These are phyloP conservation scores for Strix uralensis DNA, from an alignment of 2,113 vertebrate genomes.

Conservation along the genomic window DNA sequence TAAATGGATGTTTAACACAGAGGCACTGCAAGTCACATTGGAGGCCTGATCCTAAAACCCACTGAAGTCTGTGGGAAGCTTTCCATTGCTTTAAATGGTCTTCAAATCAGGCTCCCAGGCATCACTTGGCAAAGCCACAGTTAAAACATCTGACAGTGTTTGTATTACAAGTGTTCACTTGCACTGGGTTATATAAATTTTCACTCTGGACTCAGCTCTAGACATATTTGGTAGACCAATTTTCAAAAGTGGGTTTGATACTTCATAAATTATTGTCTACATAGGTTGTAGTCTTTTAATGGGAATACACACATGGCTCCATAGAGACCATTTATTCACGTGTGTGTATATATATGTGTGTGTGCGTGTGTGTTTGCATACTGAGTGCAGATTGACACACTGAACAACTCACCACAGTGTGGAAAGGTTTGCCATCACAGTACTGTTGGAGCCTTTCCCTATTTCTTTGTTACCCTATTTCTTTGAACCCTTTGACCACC, in stretches of 20 bases:
- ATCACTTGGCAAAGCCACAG: not conserved
- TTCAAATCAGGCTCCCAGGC: not conserved
- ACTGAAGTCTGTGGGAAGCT: not conserved
- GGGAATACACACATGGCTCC: not conserved
- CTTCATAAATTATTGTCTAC: not conserved
- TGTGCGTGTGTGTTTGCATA: not conserved
- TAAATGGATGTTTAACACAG: constrained; percentile 25
- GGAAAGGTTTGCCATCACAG: not conserved
- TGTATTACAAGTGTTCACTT: not conserved
- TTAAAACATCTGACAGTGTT: constrained; percentile 9
- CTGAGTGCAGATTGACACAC: not conserved
- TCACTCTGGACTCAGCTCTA: not conserved
- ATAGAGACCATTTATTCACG: not conserved
- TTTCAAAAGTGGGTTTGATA: not conserved
- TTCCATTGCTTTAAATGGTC: not conserved
- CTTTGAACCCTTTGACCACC: not conserved
- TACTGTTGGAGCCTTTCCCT: not conserved
- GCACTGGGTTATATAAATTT: not conserved
- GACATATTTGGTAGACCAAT: not conserved
- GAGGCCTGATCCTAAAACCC: not conserved
- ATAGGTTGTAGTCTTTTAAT: not conserved
- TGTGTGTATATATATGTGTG: not conserved
- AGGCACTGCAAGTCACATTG: not conserved
- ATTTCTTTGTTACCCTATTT: not conserved
- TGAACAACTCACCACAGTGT: not conserved